Percentiles rank a stretch among this genome's conserved stretches.
phyloP scores from a whole-genome alignment of 2,888 invertebrate species.

The Trissoscelio sp. region DNA sequence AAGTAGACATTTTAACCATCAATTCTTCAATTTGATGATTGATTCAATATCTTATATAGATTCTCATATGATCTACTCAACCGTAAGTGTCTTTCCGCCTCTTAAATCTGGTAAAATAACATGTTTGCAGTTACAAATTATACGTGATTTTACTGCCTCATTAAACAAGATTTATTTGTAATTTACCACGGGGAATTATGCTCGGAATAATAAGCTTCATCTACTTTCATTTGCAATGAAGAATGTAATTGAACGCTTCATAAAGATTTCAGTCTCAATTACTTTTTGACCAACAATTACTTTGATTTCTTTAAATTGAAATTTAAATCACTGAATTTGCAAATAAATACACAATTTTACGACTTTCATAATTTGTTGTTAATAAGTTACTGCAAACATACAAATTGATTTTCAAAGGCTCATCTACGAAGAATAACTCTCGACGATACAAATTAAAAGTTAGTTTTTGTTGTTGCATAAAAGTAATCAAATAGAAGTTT shows the following conservation, averaged over 20 bases:
- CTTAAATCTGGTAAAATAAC: constrained; percentile 4
- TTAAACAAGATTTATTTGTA: constrained; percentile 53
- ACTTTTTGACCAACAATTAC: constrained; percentile 13
- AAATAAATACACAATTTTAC: not conserved
- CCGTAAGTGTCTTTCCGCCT: not conserved
- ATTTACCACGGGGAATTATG: constrained; percentile 35
- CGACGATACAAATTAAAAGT: constrained; percentile 11
- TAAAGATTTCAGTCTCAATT: constrained; percentile 39
- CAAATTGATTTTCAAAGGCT: constrained; percentile 36
- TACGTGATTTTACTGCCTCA: constrained; percentile 18
- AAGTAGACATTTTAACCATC: too few species aligned
- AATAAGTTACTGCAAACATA: constrained; percentile 2
- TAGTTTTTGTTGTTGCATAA: constrained; percentile 5
- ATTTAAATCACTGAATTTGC: too few species aligned
- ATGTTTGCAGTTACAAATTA: constrained; percentile 26
- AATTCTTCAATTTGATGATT: too few species aligned
- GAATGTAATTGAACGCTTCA: constrained; percentile 46
- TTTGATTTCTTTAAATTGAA: constrained; percentile 10
- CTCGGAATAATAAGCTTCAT: constrained; percentile 49
- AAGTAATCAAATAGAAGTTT: constrained; percentile 9
- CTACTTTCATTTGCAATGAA: constrained; percentile 31
- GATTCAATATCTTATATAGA: too few species aligned
- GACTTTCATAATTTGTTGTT: not conserved
- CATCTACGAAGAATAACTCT: constrained; percentile 12
- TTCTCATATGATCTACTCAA: too few species aligned